These are phyloP conservation scores for Sarcophaga bullata DNA, from an alignment of 1,140 invertebrate genomes.

Conservation along the genomic window DNA sequence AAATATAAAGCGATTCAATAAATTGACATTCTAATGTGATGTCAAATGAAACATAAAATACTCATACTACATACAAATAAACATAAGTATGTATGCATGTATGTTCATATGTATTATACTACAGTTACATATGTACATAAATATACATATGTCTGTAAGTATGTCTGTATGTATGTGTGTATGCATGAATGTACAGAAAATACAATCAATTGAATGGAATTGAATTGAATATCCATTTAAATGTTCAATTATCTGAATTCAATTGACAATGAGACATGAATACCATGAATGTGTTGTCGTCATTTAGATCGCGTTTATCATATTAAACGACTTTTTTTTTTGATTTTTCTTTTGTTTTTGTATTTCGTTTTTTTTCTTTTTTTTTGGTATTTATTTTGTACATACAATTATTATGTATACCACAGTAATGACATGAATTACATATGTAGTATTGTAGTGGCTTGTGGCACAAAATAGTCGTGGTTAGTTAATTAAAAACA, in stretches of 20 bases:
- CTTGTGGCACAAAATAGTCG: no score
- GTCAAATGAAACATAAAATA: constrained; percentile 11
- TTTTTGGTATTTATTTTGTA: neutral
- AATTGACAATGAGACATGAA: constrained; percentile 38
- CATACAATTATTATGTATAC: constrained; percentile 2
- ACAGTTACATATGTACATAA: no score
- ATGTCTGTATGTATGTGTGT: neutral
- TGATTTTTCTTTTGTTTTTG: neutral
- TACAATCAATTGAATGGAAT: constrained; percentile 20
- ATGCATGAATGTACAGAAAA: neutral
- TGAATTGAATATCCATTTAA: constrained; percentile 39
- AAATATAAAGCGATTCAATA: constrained; percentile 12
- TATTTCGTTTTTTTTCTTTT: neutral
- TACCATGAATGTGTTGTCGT: constrained; percentile 28
- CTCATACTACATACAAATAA: no score
- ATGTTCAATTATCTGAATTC: constrained; percentile 36
- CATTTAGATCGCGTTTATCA: constrained; percentile 35
- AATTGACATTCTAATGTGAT: neutral
- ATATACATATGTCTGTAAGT: no score
- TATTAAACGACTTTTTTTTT: constrained; percentile 2
- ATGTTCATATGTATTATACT: neutral
- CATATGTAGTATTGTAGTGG: neutral
- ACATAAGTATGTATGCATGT: no score
- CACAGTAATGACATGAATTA: neutral
- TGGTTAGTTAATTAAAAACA: no score